Conservation (phyloP, 2,113 vertebrate genomes). For the Charina bottae region DNA sequence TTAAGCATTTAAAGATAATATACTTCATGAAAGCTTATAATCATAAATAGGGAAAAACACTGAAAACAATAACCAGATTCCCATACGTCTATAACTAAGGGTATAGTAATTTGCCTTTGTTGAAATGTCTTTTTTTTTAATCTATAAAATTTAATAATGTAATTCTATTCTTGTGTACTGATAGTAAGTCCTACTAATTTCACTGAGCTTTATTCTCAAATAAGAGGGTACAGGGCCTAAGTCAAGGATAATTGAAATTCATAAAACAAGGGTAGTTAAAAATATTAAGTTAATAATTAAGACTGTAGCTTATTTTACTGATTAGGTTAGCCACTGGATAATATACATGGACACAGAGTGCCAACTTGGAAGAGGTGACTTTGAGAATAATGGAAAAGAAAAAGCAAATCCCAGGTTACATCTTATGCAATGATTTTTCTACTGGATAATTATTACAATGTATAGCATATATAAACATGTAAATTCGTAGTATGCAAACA, state of each 20-base stretch:
- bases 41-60: background rate
- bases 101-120: background rate
- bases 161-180: background rate
- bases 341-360: background rate
- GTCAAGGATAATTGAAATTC: background rate
- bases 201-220: background rate
- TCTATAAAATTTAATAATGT: background rate
- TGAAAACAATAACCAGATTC: background rate
- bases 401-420: background rate
- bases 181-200: background rate
- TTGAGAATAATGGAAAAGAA: background rate
- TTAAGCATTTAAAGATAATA: background rate
- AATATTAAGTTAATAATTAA: background rate
- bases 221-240: background rate
- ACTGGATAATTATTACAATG: background rate
- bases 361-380: background rate
- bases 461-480: background rate
- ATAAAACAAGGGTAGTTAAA: background rate
- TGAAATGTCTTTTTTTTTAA: background rate
- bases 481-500: background rate
- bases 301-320: background rate
- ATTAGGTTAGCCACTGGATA: background rate
- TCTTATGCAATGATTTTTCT: background rate
- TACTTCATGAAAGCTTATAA: background rate
- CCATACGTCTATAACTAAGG: background rate